phyloP scores from a whole-genome alignment of 2,113 vertebrate species.

The Leptosomus discolor region DNA sequence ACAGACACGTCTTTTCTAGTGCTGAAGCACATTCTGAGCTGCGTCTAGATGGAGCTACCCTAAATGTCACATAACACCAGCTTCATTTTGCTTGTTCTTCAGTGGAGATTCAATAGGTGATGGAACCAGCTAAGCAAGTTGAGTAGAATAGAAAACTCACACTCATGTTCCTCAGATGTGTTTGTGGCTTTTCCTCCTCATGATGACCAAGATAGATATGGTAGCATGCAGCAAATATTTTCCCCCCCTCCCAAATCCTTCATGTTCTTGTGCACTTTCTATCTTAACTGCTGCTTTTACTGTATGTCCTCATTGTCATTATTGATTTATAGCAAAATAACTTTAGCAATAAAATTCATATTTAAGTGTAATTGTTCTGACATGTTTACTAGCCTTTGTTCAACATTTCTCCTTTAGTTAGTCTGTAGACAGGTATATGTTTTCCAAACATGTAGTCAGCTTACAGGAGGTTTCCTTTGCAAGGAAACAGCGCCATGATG shows the following conservation, averaged over 20 bases:
- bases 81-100: background rate
- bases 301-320: background rate
- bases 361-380: constrained; percentile 10
- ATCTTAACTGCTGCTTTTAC: background rate
- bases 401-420: background rate
- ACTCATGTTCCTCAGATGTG: background rate
- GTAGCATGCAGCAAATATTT: background rate
- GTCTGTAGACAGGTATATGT: background rate
- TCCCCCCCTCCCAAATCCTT: background rate
- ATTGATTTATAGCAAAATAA: constrained; percentile 52
- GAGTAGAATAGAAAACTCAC: background rate
- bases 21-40: background rate
- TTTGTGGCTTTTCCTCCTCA: background rate
- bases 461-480: background rate
- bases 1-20: background rate
- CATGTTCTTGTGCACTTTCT: background rate
- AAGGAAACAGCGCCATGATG: background rate
- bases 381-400: background rate
- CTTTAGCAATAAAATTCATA: constrained; percentile 57
- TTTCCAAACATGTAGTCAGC: background rate
- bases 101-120: background rate
- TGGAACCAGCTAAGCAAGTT: background rate
- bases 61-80: background rate
- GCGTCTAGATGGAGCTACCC: background rate
- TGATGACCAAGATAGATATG: background rate